Conservation (phyloP, 2,113 vertebrate species). For the Rissa tridactyla region DNA sequence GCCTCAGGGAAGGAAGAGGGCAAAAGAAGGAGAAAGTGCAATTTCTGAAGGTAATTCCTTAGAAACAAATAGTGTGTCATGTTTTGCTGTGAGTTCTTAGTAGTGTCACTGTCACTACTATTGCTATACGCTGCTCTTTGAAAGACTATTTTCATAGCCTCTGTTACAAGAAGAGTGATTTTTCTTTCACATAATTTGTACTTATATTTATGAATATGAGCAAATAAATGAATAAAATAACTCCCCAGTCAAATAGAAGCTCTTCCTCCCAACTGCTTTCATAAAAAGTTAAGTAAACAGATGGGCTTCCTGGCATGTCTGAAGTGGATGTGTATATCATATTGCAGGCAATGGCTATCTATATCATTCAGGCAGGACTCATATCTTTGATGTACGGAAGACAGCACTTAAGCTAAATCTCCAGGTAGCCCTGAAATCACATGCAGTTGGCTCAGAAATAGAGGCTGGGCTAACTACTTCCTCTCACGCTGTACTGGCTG, state of each 20-base stretch:
- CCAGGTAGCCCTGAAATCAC: slow-evolving; percentile 41
- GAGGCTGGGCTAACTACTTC: slow-evolving; percentile 14
- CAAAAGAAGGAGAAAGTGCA: background rate
- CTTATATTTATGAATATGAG: background rate
- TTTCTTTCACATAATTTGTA: background rate
- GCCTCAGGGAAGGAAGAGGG: background rate
- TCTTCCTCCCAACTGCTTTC: background rate
- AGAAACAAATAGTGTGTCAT: background rate
- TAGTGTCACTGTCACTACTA: background rate
- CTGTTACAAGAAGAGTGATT: background rate
- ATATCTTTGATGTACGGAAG: slow-evolving; percentile 20
- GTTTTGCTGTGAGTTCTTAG: background rate
- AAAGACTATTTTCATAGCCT: background rate
- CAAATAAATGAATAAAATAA: background rate
- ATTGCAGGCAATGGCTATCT: background rate
- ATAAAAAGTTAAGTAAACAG: slow-evolving; percentile 13
- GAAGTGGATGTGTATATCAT: background rate
- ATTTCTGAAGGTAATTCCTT: background rate
- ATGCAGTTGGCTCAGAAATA: background rate
- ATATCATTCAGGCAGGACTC: background rate
- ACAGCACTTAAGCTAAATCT: slow-evolving; percentile 25
- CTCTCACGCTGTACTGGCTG: background rate
- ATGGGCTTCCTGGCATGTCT: slow-evolving; percentile 22
- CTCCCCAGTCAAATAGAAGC: background rate
- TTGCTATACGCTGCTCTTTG: background rate